Percentiles rank a stretch among this genome's conserved stretches.
Evolutionary conservation across 1,140 invertebrate species (phyloP).

Genomic region (Phthorimaea operculella): DNA sequence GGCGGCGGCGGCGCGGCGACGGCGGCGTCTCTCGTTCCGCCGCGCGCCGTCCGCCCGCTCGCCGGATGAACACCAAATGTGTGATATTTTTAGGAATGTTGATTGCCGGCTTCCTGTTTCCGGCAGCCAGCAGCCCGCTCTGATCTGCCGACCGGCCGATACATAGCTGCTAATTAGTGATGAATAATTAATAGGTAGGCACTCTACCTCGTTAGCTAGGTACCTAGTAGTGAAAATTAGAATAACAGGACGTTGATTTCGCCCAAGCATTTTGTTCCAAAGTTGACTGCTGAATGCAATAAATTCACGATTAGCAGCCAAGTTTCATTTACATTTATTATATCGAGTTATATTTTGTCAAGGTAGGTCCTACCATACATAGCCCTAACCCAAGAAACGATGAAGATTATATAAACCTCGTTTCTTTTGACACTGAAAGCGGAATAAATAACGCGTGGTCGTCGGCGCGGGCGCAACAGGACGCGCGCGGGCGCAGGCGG

Average conservation of each 20-base stretch:
- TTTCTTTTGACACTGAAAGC: slow-evolving; percentile 1
- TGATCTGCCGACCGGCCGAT: slow-evolving; percentile 40
- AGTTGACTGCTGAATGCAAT: too few species aligned
- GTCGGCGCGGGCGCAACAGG: neutral
- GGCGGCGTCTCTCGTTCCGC: slow-evolving; percentile 2
- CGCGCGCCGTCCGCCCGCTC: slow-evolving; percentile 12
- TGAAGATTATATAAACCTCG: neutral
- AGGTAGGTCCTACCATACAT: too few species aligned
- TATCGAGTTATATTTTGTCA: too few species aligned
- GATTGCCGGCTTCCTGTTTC: slow-evolving; percentile 64
- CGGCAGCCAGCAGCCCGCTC: slow-evolving; percentile 30
- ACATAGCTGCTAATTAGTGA: slow-evolving; percentile 56
- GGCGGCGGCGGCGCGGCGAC: slow-evolving; percentile 17
- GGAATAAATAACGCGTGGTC: slow-evolving; percentile 4
- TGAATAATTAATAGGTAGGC: slow-evolving; percentile 62
- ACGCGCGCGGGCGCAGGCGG: slow-evolving; percentile 9
- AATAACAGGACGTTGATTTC: too few species aligned
- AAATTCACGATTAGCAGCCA: too few species aligned
- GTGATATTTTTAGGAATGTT: slow-evolving; percentile 65
- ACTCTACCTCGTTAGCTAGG: slow-evolving; percentile 5
- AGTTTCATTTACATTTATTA: too few species aligned
- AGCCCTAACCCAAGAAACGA: too few species aligned
- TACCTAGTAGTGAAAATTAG: too few species aligned
- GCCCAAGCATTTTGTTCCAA: too few species aligned
- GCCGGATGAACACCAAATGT: slow-evolving; percentile 63